A percentile compares a stretch with the other conserved stretches of the same genome.
phyloP scores from a whole-genome alignment of 1,140 invertebrate genomes.

The Pomacea maculata region DNA sequence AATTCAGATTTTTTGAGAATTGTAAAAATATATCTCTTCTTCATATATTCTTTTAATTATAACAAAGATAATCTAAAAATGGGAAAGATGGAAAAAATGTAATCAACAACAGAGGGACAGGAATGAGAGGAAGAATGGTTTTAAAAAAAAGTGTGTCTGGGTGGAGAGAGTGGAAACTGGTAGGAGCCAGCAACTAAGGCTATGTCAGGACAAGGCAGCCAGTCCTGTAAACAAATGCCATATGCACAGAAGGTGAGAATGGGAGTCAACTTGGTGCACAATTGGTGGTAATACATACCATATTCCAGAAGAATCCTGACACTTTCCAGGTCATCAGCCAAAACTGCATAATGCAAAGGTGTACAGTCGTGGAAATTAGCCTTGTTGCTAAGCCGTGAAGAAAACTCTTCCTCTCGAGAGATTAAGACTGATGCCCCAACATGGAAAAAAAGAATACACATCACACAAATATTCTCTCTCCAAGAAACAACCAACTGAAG shows the following conservation, averaged over 20 bases:
- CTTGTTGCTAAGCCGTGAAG: constrained; percentile 75
- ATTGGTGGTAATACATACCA: constrained; percentile 33
- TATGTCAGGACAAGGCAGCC: too few relatives aligned
- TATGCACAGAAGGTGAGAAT: background rate
- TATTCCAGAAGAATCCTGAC: constrained; percentile 65
- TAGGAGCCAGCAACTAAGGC: too few relatives aligned
- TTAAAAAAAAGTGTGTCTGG: too few relatives aligned
- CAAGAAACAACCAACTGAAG: background rate
- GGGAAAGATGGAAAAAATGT: too few relatives aligned
- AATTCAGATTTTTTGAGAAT: too few relatives aligned
- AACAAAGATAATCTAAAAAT: too few relatives aligned
- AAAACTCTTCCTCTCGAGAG: constrained; percentile 83
- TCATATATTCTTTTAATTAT: too few relatives aligned
- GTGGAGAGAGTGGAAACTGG: too few relatives aligned
- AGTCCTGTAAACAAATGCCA: background rate
- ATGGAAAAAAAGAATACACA: background rate
- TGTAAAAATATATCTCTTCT: too few relatives aligned
- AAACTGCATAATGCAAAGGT: constrained; percentile 87
- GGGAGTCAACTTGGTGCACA: too few relatives aligned
- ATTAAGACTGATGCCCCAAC: constrained; percentile 69
- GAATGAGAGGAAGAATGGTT: too few relatives aligned
- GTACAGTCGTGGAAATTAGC: constrained; percentile 85
- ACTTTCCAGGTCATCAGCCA: constrained; percentile 76
- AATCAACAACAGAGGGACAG: too few relatives aligned
- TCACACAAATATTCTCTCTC: background rate